Evolutionary conservation across 1,140 invertebrate genomes (phyloP).

Genomic region (Alviniconcha marisindica): DNA sequence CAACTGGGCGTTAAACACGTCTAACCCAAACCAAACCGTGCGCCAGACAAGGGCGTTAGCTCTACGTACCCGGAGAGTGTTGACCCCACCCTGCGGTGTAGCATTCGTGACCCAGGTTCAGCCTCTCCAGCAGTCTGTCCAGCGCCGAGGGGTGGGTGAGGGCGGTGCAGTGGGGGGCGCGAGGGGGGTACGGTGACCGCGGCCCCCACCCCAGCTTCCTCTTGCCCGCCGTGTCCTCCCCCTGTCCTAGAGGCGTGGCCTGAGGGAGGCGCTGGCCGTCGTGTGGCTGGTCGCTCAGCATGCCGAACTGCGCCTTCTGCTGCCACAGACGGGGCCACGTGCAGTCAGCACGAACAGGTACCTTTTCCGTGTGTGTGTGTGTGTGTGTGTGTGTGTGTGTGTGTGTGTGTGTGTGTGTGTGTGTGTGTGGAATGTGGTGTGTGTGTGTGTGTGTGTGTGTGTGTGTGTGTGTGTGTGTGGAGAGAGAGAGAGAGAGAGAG

Average conservation of each 20-base stretch:
- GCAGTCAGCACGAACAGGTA: no score
- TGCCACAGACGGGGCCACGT: no score
- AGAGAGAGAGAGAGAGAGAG: not conserved
- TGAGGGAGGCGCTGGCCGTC: not conserved
- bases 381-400: no score
- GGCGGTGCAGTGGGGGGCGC: constrained; percentile 14
- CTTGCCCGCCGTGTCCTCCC: not conserved
- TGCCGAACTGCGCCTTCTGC: not conserved
- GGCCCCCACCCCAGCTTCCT: not conserved
- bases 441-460: no score
- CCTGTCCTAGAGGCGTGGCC: not conserved
- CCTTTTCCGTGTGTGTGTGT: no score
- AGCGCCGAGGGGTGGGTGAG: constrained; percentile 15
- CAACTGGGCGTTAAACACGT: no score
- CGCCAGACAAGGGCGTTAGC: not conserved
- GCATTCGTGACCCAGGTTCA: constrained; percentile 35
- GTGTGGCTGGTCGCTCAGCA: constrained; percentile 20
- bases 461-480: no score
- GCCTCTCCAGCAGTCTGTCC: constrained; percentile 34
- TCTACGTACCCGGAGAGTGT: constrained; percentile 27
- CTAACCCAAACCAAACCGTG: no score
- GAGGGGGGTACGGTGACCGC: constrained; percentile 10
- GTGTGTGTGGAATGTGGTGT: no score
- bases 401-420: no score
- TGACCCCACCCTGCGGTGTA: constrained; percentile 45